Evolutionary conservation across 2,888 invertebrate species (phyloP).

Genomic region (Onchidella celtica): DNA sequence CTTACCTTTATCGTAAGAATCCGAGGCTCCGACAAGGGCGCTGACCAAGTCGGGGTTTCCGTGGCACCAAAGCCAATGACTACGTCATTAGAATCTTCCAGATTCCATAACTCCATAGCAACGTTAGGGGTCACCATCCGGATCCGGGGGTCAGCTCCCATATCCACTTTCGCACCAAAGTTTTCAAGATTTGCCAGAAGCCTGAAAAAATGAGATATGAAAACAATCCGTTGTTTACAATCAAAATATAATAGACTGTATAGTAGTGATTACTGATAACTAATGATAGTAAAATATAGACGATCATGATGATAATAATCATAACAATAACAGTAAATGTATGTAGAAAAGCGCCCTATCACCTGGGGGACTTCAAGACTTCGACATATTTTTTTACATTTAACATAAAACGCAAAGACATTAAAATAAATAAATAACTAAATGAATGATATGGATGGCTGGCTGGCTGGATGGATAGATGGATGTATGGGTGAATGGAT

Average conservation of each 20-base stretch:
- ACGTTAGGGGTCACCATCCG: conserved; percentile 67
- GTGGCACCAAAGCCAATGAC: conserved; percentile 71
- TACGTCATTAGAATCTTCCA: conserved; percentile 56
- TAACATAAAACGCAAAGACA: too few relatives aligned
- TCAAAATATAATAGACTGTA: too few relatives aligned
- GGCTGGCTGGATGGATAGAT: not conserved
- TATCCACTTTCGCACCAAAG: conserved; percentile 62
- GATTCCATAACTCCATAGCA: conserved; percentile 69
- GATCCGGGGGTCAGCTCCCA: conserved; percentile 56
- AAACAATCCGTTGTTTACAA: too few relatives aligned
- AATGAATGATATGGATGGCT: too few relatives aligned
- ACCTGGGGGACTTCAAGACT: too few relatives aligned
- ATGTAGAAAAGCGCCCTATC: too few relatives aligned
- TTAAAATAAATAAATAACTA: too few relatives aligned
- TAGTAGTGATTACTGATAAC: too few relatives aligned
- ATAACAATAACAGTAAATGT: too few relatives aligned
- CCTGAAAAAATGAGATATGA: conserved; percentile 45
- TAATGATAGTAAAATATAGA: too few relatives aligned
- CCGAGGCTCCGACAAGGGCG: conserved; percentile 50
- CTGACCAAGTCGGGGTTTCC: conserved; percentile 33
- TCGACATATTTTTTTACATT: too few relatives aligned
- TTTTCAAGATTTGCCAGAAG: conserved; percentile 66
- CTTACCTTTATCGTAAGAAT: conserved; percentile 53
- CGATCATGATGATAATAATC: too few relatives aligned
- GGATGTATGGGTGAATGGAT: not conserved